Base-by-base conservation (phyloP, 2,797 vertebrate genomes). In the Telmatherina bonti region DNA sequence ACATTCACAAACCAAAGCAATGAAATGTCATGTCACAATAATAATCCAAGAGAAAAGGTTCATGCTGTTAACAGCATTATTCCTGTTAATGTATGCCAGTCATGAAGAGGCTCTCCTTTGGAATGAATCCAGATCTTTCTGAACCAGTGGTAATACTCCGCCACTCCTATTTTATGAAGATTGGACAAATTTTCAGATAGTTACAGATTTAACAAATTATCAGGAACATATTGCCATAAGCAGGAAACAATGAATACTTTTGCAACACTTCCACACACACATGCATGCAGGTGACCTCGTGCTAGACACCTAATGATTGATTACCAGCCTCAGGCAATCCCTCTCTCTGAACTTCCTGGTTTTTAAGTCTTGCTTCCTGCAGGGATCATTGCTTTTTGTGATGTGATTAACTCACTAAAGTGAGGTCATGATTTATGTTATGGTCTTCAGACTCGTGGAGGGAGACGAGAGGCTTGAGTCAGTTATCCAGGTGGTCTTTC, bases 301-400 rank as follows among this genome's bases (percentile, higher is more conserved):
- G 58, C 38, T 69, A 83, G 66, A 83, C 83, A 79, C 61, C 13
- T 69, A 2, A 51, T 91, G 92, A 93, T 92, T 90, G 90, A 93
- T 92, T 82, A 88, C 83, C 31, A 45, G 85, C 92, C 90, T 74
- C 11, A 1, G 83, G 92, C 85, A 76, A 67, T 81, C 75, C 78
- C 79, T 77, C 51, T 83, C 56, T 85, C 77, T 82, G 69, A 83
- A 90, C 88, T 92, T 92, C 88, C 91, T 92, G 86, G 63, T 82
- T 85, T 86, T 84, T 85, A 89, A 87, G 72, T 69, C 74, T 54
- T 52, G 81, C 77, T 89, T 90, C 89, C 88, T 91, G 82, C 16
- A 51, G 68, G 79, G 78, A 86, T 83, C 84, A 76, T 63, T 86
- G 70, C 74, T 64, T 85, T 90, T 81, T 84, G 72, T 72, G 76